Evolutionary conservation across 2,113 vertebrate genomes (phyloP).

Genomic region (Procavia capensis): DNA sequence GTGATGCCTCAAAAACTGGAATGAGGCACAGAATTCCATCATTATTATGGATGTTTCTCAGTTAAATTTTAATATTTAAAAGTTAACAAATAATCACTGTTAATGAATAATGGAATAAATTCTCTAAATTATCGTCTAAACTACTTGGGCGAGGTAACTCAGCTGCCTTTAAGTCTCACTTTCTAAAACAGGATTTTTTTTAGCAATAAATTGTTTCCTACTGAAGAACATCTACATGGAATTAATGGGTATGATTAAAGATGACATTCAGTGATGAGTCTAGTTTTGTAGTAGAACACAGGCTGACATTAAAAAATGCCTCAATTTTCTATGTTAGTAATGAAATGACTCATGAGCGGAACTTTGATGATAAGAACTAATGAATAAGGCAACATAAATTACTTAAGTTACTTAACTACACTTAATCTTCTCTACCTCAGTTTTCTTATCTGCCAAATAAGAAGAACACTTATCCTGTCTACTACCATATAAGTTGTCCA

Average conservation of each 20-base stretch:
- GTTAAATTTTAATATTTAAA: constrained; percentile 46
- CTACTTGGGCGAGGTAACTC: not conserved
- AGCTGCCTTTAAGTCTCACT: not conserved
- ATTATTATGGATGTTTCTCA: not conserved
- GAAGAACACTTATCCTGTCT: not conserved
- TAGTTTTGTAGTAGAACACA: not conserved
- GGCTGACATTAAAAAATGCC: not conserved
- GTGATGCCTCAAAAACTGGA: not conserved
- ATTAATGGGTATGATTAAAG: constrained; percentile 15
- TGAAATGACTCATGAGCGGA: not conserved
- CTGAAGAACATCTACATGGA: not conserved
- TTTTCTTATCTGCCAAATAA: not conserved
- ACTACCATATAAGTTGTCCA: not conserved
- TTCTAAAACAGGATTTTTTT: not conserved
- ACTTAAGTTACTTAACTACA: not conserved
- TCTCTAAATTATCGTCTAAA: too few relatives aligned
- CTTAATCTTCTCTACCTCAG: not conserved
- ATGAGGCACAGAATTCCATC: not conserved
- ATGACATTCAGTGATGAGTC: not conserved
- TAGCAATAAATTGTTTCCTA: constrained; percentile 8
- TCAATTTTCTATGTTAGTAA: not conserved
- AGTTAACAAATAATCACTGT: constrained; percentile 56
- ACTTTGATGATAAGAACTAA: constrained; percentile 24
- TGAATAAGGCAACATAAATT: not conserved
- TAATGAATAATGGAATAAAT: constrained; percentile 42